These are phyloP conservation scores for Gallinago solitaria DNA, from an alignment of 2,797 vertebrate genomes.

Conservation along the genomic window DNA sequence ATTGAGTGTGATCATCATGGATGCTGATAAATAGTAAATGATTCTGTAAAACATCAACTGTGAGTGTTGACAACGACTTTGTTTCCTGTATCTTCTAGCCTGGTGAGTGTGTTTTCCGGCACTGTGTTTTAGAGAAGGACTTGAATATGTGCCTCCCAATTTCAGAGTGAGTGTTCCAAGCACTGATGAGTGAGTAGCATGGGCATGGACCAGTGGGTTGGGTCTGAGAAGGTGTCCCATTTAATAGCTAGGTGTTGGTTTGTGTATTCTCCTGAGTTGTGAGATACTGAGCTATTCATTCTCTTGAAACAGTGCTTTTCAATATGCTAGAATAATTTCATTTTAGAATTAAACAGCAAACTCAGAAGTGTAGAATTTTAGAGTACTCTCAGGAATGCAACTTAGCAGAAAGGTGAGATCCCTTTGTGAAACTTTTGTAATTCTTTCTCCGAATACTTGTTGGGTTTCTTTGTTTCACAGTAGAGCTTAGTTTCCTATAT, in stretches of 20 bases:
- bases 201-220: neutral
- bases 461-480: neutral
- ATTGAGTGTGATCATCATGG: neutral
- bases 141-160: neutral
- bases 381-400: neutral
- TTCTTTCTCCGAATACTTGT: neutral
- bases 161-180: neutral
- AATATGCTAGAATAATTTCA: neutral
- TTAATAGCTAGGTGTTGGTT: neutral
- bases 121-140: neutral
- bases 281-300: neutral
- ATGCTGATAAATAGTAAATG: neutral
- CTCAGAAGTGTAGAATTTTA: neutral
- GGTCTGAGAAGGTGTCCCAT: neutral
- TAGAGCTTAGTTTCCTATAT: neutral
- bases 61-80: neutral
- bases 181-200: neutral
- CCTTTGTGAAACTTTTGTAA: neutral
- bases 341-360: neutral
- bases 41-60: neutral
- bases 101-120: neutral
- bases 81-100: neutral
- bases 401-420: neutral
- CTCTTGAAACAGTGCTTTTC: neutral
- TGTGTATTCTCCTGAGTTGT: neutral